Evolutionary conservation across 1,140 invertebrate genomes (phyloP).

Genomic region (Orchesella cincta): DNA sequence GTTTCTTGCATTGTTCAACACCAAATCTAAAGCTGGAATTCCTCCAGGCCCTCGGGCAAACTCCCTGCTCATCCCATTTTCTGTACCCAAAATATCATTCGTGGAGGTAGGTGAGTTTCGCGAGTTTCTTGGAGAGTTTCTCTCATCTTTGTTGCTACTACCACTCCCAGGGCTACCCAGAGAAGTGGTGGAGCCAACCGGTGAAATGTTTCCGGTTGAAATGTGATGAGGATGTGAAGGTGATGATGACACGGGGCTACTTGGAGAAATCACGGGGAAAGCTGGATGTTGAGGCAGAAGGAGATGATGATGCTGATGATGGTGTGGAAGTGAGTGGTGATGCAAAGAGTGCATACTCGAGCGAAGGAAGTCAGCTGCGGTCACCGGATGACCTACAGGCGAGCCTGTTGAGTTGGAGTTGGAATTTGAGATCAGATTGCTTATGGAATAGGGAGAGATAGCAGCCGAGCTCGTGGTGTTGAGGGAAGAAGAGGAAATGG

Average conservation of each 20-base stretch:
- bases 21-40: conserved; percentile 25
- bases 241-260: conserved; percentile 20
- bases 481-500: not conserved
- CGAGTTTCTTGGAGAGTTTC: conserved; percentile 6
- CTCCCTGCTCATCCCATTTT: not conserved
- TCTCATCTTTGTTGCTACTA: not conserved
- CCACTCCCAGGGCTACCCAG: not conserved
- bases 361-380: not conserved
- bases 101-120: conserved; percentile 12
- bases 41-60: conserved; percentile 9
- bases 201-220: not conserved
- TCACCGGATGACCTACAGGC: conserved; percentile 12
- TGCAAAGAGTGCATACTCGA: not conserved
- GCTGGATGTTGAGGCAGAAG: conserved; percentile 29
- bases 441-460: conserved; percentile 33
- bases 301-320: conserved; percentile 36
- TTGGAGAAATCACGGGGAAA: conserved; percentile 14
- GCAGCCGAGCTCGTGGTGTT: not conserved
- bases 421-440: conserved; percentile 27
- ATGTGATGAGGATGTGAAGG: not conserved
- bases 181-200: not conserved
- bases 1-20: conserved; percentile 3
- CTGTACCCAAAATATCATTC: not conserved
- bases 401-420: not conserved
- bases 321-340: conserved; percentile 31